These are phyloP conservation scores for Lycocerus yunnanus DNA, from an alignment of 2,888 invertebrate species.

Conservation along the genomic window DNA sequence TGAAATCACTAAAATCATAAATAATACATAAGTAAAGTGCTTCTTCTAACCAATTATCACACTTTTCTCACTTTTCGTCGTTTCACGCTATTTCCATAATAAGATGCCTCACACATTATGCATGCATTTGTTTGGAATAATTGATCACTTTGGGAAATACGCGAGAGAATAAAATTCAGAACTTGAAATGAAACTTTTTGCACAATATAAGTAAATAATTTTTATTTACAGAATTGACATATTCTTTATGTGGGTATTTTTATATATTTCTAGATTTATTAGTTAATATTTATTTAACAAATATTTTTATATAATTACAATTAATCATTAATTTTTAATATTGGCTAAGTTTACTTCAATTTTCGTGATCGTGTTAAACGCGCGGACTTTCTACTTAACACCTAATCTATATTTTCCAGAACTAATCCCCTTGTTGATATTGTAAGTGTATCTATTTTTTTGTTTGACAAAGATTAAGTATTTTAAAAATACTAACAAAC, in stretches of 20 bases:
- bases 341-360: conserved; percentile 23
- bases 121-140: conserved; percentile 32
- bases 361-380: conserved; percentile 34
- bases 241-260: too few relatives aligned
- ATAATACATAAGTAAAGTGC: conserved; percentile 32
- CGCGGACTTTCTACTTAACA: conserved; percentile 30
- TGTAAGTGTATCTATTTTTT: neutral
- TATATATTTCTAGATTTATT: too few relatives aligned
- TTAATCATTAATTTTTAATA: conserved; percentile 23
- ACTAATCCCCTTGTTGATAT: conserved; percentile 36
- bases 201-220: neutral
- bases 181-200: conserved; percentile 4
- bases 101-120: conserved; percentile 31
- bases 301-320: conserved; percentile 11
- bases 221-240: neutral
- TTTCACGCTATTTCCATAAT: conserved; percentile 32
- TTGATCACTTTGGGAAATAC: conserved; percentile 29
- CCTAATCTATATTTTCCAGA: conserved; percentile 38
- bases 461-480: neutral
- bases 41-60: conserved; percentile 31
- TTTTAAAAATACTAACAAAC: neutral
- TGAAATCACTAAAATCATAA: conserved; percentile 29
- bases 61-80: conserved; percentile 30
- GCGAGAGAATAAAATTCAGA: conserved; percentile 13
- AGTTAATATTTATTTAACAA: neutral